Conservation (phyloP, 2,888 invertebrate species). For the Acronicta leporina region DNA sequence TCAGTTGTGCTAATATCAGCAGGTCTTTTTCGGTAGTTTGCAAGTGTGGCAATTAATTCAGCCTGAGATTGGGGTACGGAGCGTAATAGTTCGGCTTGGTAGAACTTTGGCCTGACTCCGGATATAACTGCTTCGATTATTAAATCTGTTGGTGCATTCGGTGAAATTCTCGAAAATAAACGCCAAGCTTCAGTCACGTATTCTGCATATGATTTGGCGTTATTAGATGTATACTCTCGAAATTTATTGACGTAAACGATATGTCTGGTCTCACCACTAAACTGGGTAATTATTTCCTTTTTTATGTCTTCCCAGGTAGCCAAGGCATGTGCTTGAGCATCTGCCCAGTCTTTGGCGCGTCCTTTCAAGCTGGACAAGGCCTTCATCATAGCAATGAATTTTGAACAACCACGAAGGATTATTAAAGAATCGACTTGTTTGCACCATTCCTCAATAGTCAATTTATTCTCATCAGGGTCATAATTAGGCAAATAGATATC, state of each 20-base stretch:
- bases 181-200: neutral
- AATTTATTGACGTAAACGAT: slow-evolving; percentile 3
- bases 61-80: neutral
- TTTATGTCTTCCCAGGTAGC: neutral
- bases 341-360: neutral
- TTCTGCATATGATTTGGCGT: neutral
- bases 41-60: neutral
- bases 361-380: slow-evolving; percentile 1
- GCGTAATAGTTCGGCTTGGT: neutral
- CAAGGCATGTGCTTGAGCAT: neutral
- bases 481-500: slow-evolving; percentile 1
- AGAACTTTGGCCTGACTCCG: slow-evolving; percentile 4
- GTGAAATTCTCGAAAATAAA: slow-evolving; percentile 4
- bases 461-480: neutral
- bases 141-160: neutral
- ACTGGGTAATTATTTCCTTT: neutral
- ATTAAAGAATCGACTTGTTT: slow-evolving; percentile 1
- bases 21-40: neutral
- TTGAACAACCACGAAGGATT: neutral
- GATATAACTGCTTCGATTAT: slow-evolving; percentile 6
- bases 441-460: slow-evolving; percentile 7
- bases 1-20: no score
- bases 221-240: slow-evolving; percentile 2
- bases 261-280: neutral
- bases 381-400: neutral